Evolutionary conservation across 2,113 vertebrate species (phyloP), one percentile per base, ranked within the genome.

Genomic region (Bos indicus): DNA sequence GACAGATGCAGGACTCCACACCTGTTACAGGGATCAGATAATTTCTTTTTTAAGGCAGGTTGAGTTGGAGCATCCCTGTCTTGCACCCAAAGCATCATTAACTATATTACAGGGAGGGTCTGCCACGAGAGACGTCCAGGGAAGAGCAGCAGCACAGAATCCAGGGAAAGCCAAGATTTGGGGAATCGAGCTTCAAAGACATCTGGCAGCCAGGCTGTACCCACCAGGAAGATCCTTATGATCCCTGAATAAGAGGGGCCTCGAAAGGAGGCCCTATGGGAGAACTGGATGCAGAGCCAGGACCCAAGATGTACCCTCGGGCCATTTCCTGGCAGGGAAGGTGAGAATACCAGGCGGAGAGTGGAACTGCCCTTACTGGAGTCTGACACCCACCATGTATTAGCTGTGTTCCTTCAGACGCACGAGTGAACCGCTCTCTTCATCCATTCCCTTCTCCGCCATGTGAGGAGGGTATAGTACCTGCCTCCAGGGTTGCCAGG

Each of bases 271-370:
- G 46, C 8, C 36, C 16, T 2, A 2, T 14, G 33, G 30, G 54
- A 43, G 6, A 16, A 2, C 33, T 21, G 74, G 26, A 40, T 2
- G 1, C 13, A 56, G n/a, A 90, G 60, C 54, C 51, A 86, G 67
- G 16, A 36, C 33, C 8, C 30, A 2, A n/a, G 54, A 56, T 2
- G 7, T 1, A 1, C 36, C 13, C 0, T 43, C 10, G 15, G 59
- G 30, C 43, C n/a, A 0, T 26, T 26, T 87, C 60, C 60, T 36
- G 23, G 17, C 25, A 9, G 46, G 6, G 33, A 57, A 91, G 59
- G 43, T 19, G 10, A 81, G 81, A 26, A 6, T 12, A 15, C 52
- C 74, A 14, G 7, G 54, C 1, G 0, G 36, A n/a, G 56, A 64
- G 33, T 5, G 30, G 3, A 26, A 6, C 54, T 4, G 40, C n/a